Evolutionary conservation across 2,113 vertebrate genomes (phyloP), one percentile per base, ranked within the genome.

Genomic region (Neogobius melanostomus): DNA sequence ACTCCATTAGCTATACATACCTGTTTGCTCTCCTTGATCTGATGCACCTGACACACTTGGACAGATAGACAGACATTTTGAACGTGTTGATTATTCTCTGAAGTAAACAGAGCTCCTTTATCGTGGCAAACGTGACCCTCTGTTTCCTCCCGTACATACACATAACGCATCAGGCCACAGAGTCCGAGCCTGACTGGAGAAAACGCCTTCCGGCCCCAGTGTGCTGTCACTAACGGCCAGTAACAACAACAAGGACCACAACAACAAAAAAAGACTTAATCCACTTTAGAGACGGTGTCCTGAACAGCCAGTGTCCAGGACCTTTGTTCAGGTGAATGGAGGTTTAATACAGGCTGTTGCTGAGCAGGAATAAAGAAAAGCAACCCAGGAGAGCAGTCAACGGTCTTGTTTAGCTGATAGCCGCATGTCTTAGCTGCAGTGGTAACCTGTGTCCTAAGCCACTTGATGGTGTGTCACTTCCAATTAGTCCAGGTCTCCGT

Each of bases 381-480:
- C 6, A 12, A 47, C 62, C 17, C 47, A 68, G 21, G 1, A 42
- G 61, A 83, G 68, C 48, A 64, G 70, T 12, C 12, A 8, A 63
- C 6, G 45, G 17, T 16, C n/a, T 46, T 51, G 76, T 57, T 82
- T 72, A 80, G 73, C 65, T 4, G 68, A 75, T 63, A 45, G 68
- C 52, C n/a, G 68, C 14, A 50, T 62, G 76, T 68, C 45, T 66
- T 43, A 67, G 66, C 74, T 36, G 28, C 72, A 62, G 2, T 64
- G 44, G 17, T 74, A 79, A 54, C 73, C 49, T 65, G 72, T 47
- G 72, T 71, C 47, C 71, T 76, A 81, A 92, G 90, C 81, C 93
- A 92, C 93, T 93, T 91, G 92, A 93, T 93, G 92, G 83, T 86
- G 81, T 93, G 94, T 92, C 94, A 93, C 28, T 76, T 88, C 85